Evolutionary conservation across 2,888 invertebrate species (phyloP), one percentile per base, ranked within the genome.

Genomic region (Myathropa florea): DNA sequence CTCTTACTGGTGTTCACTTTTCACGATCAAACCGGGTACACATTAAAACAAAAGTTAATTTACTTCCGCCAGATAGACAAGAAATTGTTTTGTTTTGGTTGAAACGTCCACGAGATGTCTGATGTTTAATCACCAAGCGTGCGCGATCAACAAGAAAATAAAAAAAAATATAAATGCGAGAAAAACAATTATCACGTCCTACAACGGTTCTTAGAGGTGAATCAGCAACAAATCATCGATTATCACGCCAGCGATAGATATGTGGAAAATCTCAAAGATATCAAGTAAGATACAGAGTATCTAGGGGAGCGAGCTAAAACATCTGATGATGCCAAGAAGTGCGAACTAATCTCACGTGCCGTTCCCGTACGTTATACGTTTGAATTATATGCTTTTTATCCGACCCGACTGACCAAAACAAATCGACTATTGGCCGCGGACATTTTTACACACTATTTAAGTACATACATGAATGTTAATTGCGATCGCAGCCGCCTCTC

Each of bases 401-500:
- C 78, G 79, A 73, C 46, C 82, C 79, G 75, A 79, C 36, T 83
- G 86, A 86, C 82, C 86, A 83, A 83, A 86, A 83, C 86, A 83
- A 86, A 83, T 75, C 79, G 75, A 86, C 86, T 86, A 86, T 86
- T 86, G 78, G 75, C 83, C 75, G 71, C 75, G 73, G 82, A 79
- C 83, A 83, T 86, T 86, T 83, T 73, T 83, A 83, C 86, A 86
- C 86, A 86, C 86, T 86, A 86, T 86, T 86, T 86, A 86, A 86
- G 75, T 86, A 82, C 77, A 78, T 60, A 77, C 78, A 83, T 86
- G 83, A 86, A 86, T 86, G 78, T 86, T 86, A 86, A 86, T 86
- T 86, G 86, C 79, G 75, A 59, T 64, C 75, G 63, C 26, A 72
- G 64, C 39, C 55, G 59, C 59, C 63, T 60, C 18, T 18, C 61